A percentile compares a stretch with the other conserved stretches of the same genome.
phyloP scores from a whole-genome alignment of 2,888 invertebrate species.

The Malachius bipustulatus region DNA sequence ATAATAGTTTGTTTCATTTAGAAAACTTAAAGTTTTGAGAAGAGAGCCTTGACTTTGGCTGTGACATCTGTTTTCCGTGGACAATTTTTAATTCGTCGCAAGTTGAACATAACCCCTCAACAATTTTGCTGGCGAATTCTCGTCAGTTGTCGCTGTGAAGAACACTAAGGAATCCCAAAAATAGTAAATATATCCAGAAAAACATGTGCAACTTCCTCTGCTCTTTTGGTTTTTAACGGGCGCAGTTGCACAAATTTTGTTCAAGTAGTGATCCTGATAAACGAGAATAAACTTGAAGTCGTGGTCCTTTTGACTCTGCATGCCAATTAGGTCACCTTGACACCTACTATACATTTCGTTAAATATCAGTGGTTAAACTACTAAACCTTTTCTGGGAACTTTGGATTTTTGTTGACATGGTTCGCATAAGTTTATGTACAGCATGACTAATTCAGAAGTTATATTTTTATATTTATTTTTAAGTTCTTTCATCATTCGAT shows the following conservation, averaged over 20 bases:
- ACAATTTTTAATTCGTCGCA: background rate
- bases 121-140: background rate
- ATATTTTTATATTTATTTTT: background rate
- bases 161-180: constrained; percentile 1
- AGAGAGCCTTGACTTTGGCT: background rate
- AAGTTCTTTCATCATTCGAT: constrained; percentile 2
- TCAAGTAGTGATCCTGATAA: constrained; percentile 3
- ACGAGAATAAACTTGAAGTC: constrained; percentile 3
- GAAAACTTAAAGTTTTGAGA: too few relatives aligned
- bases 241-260: too few relatives aligned
- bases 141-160: constrained; percentile 1
- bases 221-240: constrained; percentile 2
- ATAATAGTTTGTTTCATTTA: constrained; percentile 1
- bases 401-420: too few relatives aligned
- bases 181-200: background rate
- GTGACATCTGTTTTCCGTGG: constrained; percentile 1
- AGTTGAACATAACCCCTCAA: background rate
- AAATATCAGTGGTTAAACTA: constrained; percentile 1
- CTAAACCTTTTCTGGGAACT: constrained; percentile 1
- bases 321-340: background rate
- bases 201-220: background rate
- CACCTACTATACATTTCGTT: constrained; percentile 1
- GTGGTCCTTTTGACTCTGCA: too few relatives aligned
- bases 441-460: constrained; percentile 1
- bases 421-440: background rate